Conservation (phyloP, 2,888 invertebrate genomes). For the Orthosia gothica region DNA sequence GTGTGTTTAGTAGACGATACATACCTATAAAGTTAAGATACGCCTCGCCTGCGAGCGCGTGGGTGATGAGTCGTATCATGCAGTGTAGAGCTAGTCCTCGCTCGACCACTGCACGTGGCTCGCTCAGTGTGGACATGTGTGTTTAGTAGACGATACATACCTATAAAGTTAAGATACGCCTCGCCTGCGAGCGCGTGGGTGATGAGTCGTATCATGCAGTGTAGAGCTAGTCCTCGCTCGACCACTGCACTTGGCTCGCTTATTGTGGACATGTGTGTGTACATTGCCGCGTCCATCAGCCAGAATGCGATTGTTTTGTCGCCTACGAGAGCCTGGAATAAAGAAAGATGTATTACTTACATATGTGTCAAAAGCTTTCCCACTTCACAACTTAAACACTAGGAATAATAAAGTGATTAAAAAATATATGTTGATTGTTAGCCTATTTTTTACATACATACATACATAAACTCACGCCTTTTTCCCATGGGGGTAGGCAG, state of each 20-base stretch:
- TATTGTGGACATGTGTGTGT: conserved; percentile 97
- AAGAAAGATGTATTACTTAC: too few species aligned
- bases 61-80: conserved; percentile 98
- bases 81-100: conserved; percentile 99
- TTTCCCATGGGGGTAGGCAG: too few species aligned
- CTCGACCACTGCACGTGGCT: conserved; percentile 94
- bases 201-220: conserved; percentile 98
- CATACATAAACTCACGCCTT: too few species aligned
- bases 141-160: conserved; percentile 91
- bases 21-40: conserved; percentile 99
- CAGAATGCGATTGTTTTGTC: conserved; percentile 99
- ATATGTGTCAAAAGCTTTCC: too few species aligned
- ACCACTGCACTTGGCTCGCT: conserved; percentile 94
- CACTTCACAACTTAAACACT: too few species aligned
- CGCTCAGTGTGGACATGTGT: conserved; percentile 96
- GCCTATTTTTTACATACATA: too few species aligned
- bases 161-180: conserved; percentile 99
- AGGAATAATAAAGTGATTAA: too few species aligned
- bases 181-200: conserved; percentile 99
- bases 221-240: conserved; percentile 98
- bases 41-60: conserved; percentile 98
- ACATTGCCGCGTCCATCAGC: conserved; percentile 99
- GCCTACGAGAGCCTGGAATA: conserved; percentile 96
- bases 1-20: conserved; percentile 90
- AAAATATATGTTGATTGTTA: too few species aligned